phyloP scores from a whole-genome alignment of 2,113 vertebrate species.

The Catharus bicknelli region DNA sequence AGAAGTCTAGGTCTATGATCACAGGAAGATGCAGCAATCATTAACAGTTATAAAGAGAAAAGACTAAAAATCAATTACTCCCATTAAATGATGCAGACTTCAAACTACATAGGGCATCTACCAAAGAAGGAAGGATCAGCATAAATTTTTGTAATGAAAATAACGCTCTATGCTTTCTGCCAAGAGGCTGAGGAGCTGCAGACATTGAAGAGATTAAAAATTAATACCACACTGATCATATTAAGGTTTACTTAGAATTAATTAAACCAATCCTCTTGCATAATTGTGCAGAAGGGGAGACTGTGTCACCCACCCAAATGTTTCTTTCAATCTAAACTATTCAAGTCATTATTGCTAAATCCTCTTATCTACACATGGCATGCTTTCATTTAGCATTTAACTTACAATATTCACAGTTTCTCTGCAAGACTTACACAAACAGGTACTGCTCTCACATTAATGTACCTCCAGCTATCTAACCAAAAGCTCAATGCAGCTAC shows the following conservation, averaged over 20 bases:
- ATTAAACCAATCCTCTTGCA: constrained; percentile 47
- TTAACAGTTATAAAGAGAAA: constrained; percentile 15
- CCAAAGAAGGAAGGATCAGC: constrained; percentile 23
- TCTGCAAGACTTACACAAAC: neutral
- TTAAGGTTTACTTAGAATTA: constrained; percentile 56
- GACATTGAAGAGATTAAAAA: constrained; percentile 47
- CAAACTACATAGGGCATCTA: neutral
- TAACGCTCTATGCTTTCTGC: neutral
- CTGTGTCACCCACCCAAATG: neutral
- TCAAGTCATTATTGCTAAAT: constrained; percentile 33
- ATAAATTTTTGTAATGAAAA: constrained; percentile 23
- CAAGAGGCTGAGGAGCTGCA: constrained; percentile 32
- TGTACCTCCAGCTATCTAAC: neutral
- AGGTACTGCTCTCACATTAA: constrained; percentile 3
- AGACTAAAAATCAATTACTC: constrained; percentile 42
- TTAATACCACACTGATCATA: constrained; percentile 54
- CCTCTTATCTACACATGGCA: constrained; percentile 49
- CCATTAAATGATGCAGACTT: neutral
- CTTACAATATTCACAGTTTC: neutral
- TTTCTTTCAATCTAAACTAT: constrained; percentile 13
- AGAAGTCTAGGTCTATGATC: constrained; percentile 49
- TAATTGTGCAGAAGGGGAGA: neutral
- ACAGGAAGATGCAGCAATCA: constrained; percentile 13
- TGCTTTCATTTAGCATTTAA: neutral
- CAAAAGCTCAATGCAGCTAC: neutral